Evolutionary conservation across 2,113 vertebrate species (phyloP), one percentile per base, ranked within the genome.

Genomic region (Saguinus midas): DNA sequence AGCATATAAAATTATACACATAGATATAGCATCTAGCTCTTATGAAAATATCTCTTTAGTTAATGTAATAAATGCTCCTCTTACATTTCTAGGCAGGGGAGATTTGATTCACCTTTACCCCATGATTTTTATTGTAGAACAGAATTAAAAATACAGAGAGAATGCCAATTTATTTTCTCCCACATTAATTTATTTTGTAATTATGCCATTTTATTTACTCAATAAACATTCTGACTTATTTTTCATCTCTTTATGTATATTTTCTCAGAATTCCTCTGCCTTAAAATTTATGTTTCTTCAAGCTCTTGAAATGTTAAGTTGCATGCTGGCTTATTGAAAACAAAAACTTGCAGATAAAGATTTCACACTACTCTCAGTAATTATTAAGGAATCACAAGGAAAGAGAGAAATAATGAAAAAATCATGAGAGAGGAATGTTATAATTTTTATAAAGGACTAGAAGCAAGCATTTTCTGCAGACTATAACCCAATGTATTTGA

Each of bases 151-250:
- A 6, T 17, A 68, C 27, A 76, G 25, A 73, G 5, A 5, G 3
- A 72, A 9, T 66, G 2, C 4, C 8, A 89, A 86, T 45, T 82
- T 86, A 66, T 52, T 84, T 68, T 23, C 27, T 55, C 21, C 23
- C 14, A 16, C 23, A 12, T 35, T 85, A 61, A 50, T 93, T 96
- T 88, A 80, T 88, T 94, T 87, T 76, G 12, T 68, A 87, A 73
- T 92, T 73, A 57, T 87, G n/a, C 5, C n/a, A 61, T 57, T 89
- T 95, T 93, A 94, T 75, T 80, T 86, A 21, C 17, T 81, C 27
- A 86, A 23, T 91, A 75, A 80, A 76, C 84, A 75, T 29, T 66
- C 12, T 83, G 81, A 87, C 3, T 79, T 92, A 1, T 37, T 64
- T 96, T 94, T 91, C 14, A 58, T 61, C 29, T 80, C 21, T 83